Evolutionary conservation across 2,113 vertebrate genomes (phyloP).

Genomic region (Onychostruthus taczanowskii): DNA sequence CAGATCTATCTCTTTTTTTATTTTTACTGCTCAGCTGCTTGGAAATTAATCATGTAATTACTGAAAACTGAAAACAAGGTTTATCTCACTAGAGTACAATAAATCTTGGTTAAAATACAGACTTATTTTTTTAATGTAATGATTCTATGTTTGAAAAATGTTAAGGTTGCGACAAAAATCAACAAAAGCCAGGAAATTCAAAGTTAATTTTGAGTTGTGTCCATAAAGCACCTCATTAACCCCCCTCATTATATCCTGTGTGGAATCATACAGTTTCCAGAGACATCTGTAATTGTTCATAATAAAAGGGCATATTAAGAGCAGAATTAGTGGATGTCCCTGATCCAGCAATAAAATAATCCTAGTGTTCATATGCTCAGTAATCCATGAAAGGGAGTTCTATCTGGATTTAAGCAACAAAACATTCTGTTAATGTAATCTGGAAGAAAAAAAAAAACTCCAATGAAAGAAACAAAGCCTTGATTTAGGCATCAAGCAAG

Average conservation of each 20-base stretch:
- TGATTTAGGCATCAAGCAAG: not conserved
- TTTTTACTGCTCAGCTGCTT: not conserved
- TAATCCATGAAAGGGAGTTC: not conserved
- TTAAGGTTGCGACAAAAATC: slow-evolving; percentile 56
- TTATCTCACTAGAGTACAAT: slow-evolving; percentile 50
- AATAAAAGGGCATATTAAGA: not conserved
- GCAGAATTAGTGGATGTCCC: not conserved
- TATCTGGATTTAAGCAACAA: not conserved
- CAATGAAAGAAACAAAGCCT: not conserved
- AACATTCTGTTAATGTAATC: not conserved
- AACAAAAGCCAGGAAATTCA: slow-evolving; percentile 61
- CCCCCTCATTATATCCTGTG: not conserved
- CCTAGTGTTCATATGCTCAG: not conserved
- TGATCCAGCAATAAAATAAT: not conserved
- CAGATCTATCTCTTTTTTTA: not conserved
- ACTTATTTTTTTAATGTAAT: slow-evolving; percentile 19
- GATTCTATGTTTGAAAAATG: slow-evolving; percentile 56
- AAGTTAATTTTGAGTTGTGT: slow-evolving; percentile 56
- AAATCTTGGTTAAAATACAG: slow-evolving; percentile 52
- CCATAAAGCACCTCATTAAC: slow-evolving; percentile 65
- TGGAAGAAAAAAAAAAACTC: not conserved
- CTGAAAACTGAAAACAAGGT: slow-evolving; percentile 45
- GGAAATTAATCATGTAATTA: slow-evolving; percentile 49
- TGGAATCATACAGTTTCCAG: slow-evolving; percentile 15
- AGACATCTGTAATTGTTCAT: slow-evolving; percentile 10